phyloP scores from a whole-genome alignment of 2,888 invertebrate genomes.

The Embidobia sp. region DNA sequence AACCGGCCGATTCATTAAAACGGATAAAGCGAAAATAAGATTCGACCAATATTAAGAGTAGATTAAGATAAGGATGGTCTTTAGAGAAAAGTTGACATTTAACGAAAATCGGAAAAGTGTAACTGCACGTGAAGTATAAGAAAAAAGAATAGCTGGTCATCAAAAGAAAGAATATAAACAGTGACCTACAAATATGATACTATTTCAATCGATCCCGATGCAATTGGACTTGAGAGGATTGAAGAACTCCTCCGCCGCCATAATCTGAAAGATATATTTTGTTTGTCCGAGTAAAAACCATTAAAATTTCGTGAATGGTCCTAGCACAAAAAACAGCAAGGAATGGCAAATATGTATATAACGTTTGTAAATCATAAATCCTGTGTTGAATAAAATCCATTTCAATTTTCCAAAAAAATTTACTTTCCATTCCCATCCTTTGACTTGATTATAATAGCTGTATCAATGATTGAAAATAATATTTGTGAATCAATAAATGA shows the following conservation, averaged over 20 bases:
- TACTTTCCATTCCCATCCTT: too few species aligned
- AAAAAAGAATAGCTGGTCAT: conserved; percentile 7
- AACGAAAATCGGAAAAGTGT: conserved; percentile 2
- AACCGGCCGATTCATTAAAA: conserved; percentile 2
- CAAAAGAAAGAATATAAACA: conserved; percentile 20
- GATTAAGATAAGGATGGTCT: not conserved
- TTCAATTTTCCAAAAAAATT: too few species aligned
- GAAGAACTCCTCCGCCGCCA: not conserved
- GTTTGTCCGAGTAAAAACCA: not conserved
- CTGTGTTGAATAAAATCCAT: not conserved
- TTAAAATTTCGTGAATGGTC: not conserved
- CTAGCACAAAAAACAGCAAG: not conserved
- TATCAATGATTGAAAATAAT: too few species aligned
- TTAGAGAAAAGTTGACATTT: conserved; percentile 1
- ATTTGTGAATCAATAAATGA: too few species aligned
- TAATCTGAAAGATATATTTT: not conserved
- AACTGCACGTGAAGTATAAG: conserved; percentile 3
- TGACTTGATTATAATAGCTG: too few species aligned
- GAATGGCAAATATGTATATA: not conserved
- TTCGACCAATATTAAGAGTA: not conserved
- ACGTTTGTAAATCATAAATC: not conserved
- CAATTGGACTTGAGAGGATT: conserved; percentile 4
- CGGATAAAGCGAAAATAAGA: conserved; percentile 2
- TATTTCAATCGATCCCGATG: conserved; percentile 3
- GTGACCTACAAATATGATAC: conserved; percentile 26